These are phyloP conservation scores for Vandiemenella viatica DNA, from an alignment of 2,888 invertebrate genomes.

Conservation along the genomic window DNA sequence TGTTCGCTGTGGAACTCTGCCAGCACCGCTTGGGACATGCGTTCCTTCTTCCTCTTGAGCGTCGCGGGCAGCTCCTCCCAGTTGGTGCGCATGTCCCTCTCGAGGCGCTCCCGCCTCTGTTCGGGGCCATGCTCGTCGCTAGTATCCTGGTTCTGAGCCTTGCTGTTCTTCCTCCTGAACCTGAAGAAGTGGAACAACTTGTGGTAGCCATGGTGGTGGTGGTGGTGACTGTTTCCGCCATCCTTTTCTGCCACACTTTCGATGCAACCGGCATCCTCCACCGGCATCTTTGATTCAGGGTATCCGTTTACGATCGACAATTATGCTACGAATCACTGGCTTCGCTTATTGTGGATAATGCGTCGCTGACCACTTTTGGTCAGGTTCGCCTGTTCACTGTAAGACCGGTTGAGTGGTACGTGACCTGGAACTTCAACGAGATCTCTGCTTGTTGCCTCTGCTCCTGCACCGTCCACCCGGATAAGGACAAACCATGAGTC, in stretches of 20 bases:
- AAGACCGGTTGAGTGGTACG: too few species aligned
- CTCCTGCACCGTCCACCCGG: too few species aligned
- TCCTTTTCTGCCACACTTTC: too few species aligned
- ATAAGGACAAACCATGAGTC: too few species aligned
- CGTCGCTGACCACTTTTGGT: too few species aligned
- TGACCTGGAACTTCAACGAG: too few species aligned
- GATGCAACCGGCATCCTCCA: background rate
- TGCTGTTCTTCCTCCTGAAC: conserved; percentile 7
- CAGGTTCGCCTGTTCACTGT: too few species aligned
- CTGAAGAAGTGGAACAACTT: conserved; percentile 8
- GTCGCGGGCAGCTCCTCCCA: conserved; percentile 31
- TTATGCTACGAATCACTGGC: too few species aligned
- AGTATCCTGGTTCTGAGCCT: background rate
- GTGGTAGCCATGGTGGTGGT: background rate
- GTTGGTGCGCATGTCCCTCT: conserved; percentile 18
- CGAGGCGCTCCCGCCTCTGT: conserved; percentile 14
- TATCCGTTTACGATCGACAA: too few species aligned
- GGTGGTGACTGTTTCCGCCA: too few species aligned
- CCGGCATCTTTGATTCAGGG: background rate
- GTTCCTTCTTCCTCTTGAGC: conserved; percentile 21
- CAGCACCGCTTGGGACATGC: conserved; percentile 15
- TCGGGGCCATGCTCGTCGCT: conserved; percentile 7
- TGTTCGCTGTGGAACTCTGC: conserved; percentile 14
- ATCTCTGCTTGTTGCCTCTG: too few species aligned
- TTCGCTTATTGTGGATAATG: too few species aligned